Percentiles rank a stretch among this genome's conserved stretches.
Conservation (phyloP, 2,113 vertebrate species). For the Scolopax mira region DNA sequence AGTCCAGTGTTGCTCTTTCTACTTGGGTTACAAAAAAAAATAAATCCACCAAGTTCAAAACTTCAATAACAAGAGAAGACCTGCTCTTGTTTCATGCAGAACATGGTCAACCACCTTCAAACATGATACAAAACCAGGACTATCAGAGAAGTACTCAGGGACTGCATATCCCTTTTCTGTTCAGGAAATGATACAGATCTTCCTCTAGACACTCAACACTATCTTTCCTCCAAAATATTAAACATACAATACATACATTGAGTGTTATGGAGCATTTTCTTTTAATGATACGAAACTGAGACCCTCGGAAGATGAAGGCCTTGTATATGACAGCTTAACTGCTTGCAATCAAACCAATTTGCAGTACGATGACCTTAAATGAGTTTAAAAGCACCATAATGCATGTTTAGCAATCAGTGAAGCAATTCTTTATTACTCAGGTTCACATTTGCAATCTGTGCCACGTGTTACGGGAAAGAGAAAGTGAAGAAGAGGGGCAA, state of each 20-base stretch:
- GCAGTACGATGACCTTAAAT: constrained; percentile 61
- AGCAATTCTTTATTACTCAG: constrained; percentile 58
- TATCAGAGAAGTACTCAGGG: not conserved
- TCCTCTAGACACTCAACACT: not conserved
- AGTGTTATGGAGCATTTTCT: not conserved
- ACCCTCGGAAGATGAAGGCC: constrained; percentile 23
- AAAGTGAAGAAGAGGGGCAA: not conserved
- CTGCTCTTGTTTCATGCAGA: not conserved
- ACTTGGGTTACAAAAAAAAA: not conserved
- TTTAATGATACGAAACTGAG: constrained; percentile 21
- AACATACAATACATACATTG: not conserved
- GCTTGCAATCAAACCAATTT: constrained; percentile 72
- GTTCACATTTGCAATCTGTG: constrained; percentile 50
- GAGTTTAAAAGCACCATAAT: constrained; percentile 69
- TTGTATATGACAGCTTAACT: constrained; percentile 68
- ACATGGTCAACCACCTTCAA: not conserved
- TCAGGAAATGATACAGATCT: accelerated
- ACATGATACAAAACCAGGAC: not conserved
- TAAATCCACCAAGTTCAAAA: not conserved
- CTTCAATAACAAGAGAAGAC: not conserved
- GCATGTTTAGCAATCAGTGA: constrained; percentile 68
- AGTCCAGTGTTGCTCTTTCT: not conserved
- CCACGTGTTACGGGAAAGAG: not conserved
- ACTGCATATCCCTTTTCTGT: not conserved
- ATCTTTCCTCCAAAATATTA: not conserved